phyloP scores from a whole-genome alignment of 2,113 vertebrate species.

The Dasyurus viverrinus region DNA sequence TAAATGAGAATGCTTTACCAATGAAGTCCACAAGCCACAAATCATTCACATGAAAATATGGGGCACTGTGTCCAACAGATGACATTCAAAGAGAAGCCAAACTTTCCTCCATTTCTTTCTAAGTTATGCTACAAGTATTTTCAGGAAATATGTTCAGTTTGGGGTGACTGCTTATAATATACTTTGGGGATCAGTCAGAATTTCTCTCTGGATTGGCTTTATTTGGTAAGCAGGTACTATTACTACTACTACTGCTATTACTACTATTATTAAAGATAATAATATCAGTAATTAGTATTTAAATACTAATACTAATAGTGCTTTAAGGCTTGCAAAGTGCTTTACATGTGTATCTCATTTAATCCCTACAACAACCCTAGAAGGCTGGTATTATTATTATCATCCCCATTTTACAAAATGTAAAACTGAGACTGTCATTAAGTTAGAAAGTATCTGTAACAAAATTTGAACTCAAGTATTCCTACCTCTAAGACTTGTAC shows the following conservation, averaged over 20 bases:
- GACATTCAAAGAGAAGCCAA: background rate
- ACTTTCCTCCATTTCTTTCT: background rate
- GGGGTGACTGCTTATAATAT: background rate
- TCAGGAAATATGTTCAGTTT: background rate
- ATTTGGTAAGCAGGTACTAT: background rate
- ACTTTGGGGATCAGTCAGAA: background rate
- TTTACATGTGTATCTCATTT: background rate
- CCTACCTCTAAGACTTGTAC: background rate
- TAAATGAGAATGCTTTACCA: slow-evolving; percentile 3
- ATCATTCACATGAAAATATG: background rate
- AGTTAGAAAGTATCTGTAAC: background rate
- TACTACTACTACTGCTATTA: background rate
- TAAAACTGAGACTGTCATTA: background rate
- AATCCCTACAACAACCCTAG: background rate
- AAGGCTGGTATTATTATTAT: background rate
- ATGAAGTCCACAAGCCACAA: background rate
- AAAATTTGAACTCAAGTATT: background rate
- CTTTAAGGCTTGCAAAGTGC: background rate
- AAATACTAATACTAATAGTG: too few relatives aligned
- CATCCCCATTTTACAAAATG: background rate
- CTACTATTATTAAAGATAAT: background rate
- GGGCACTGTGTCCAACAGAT: background rate
- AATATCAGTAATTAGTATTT: background rate
- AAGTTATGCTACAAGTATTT: background rate
- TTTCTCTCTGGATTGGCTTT: background rate